Evolutionary conservation across 2,888 invertebrate genomes (phyloP), one percentile per base, ranked within the genome.

Genomic region (Itoplectis maculator): DNA sequence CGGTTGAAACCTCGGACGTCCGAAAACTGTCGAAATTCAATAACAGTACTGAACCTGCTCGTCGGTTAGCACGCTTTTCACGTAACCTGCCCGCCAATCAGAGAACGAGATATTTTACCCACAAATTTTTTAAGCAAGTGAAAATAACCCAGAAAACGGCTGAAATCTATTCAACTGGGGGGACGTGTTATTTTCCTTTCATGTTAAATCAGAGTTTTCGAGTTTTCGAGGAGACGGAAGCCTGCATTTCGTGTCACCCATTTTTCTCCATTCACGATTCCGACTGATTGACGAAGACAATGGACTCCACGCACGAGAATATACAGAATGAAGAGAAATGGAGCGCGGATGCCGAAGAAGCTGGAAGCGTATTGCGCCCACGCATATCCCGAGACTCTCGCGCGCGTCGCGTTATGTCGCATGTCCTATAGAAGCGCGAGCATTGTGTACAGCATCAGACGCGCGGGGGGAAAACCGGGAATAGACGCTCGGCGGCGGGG

Each of bases 401-500:
- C 40, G 51, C 18, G 51, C 51, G 42, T 54, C 29, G 49, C 51
- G 42, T 65, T 75, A 45, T 45, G 66, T 45, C 29, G 54, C 37
- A 1, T 42, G 66, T 11, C 29, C 37, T 47, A 40, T 56, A 56
- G 37, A 69, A 63, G 45, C 63, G 20, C 51, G 15, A 20, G 18
- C 23, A 18, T 20, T 15, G 51, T 66, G 29, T 23, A 59, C 23
- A 59, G 29, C 9, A n/a, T n/a, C n/a, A 13, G 35, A 37, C 11
- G 49, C 23, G 13, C 2, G 15, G 3, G 51, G 40, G 42, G 69
- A 78, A 45, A 78, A 42, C 51, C 54, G 42, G 45, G 54, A 72
- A 78, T 56, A 72, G 78, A 78, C 56, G 11, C 65, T 11, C 65
- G 47, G 23, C 56, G 70, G 65, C 65, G 56, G 51, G 69, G 42